These are phyloP conservation scores for Drosophila austrosaltans DNA, from an alignment of 2,888 invertebrate species.

Conservation along the genomic window DNA sequence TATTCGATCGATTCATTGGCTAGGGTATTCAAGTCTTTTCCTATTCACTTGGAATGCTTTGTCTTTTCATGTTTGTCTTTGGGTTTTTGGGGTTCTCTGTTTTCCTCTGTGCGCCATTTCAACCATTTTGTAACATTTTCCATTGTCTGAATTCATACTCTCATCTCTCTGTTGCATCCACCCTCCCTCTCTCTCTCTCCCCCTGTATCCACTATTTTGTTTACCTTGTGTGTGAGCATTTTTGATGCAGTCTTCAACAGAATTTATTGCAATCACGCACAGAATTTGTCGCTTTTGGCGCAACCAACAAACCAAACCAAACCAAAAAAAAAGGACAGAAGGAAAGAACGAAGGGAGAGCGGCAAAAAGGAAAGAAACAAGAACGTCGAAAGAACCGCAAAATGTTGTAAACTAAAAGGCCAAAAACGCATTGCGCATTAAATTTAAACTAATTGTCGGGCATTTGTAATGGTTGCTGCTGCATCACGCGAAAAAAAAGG, in stretches of 20 bases:
- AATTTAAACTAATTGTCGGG: conserved; percentile 75
- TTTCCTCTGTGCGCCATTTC: conserved; percentile 11
- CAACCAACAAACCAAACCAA: conserved; percentile 37
- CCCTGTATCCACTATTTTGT: conserved; percentile 42
- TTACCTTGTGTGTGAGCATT: conserved; percentile 55
- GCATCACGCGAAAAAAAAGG: conserved; percentile 54
- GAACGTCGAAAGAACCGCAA: conserved; percentile 50
- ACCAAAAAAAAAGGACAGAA: background rate
- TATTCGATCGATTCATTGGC: background rate
- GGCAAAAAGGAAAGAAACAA: conserved; percentile 3
- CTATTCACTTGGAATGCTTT: conserved; percentile 26
- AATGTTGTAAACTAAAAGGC: conserved; percentile 46
- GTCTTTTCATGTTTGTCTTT: conserved; percentile 54
- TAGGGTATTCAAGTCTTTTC: conserved; percentile 1
- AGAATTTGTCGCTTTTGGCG: conserved; percentile 65
- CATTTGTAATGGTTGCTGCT: conserved; percentile 75
- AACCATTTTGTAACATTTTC: conserved; percentile 26
- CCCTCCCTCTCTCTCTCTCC: background rate
- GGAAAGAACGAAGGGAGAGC: background rate
- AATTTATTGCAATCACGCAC: conserved; percentile 76
- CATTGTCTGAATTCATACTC: conserved; percentile 38
- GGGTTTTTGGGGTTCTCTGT: conserved; percentile 37
- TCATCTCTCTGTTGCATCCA: conserved; percentile 9
- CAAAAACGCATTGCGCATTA: conserved; percentile 55
- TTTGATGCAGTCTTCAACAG: conserved; percentile 34